A percentile compares a stretch with the other conserved stretches of the same genome.
phyloP scores from a whole-genome alignment of 2,888 invertebrate species.

The Drosophila neonasuta region DNA sequence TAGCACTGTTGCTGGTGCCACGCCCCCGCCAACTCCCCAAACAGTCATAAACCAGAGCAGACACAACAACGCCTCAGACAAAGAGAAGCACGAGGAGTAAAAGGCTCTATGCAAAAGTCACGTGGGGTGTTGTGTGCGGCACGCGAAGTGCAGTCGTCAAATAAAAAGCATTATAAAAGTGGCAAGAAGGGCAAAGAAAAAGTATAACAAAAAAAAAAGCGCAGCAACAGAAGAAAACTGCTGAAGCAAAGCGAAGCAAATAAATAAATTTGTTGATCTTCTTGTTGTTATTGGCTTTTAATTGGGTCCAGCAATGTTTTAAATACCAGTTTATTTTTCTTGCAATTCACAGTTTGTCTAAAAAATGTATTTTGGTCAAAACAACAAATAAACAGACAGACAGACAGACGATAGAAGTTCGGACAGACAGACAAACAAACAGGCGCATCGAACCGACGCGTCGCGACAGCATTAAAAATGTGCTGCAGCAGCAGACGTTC shows the following conservation, averaged over 20 bases:
- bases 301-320: slow-evolving; percentile 38
- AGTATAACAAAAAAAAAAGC: background rate
- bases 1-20: slow-evolving; percentile 28
- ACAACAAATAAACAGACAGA: slow-evolving; percentile 61
- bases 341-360: slow-evolving; percentile 44
- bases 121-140: slow-evolving; percentile 58
- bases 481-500: slow-evolving; percentile 49
- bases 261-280: slow-evolving; percentile 13
- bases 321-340: slow-evolving; percentile 58
- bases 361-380: slow-evolving; percentile 61
- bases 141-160: slow-evolving; percentile 44
- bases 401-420: too few species aligned
- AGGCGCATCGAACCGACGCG: slow-evolving; percentile 27
- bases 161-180: slow-evolving; percentile 3
- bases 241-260: slow-evolving; percentile 32
- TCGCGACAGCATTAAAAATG: slow-evolving; percentile 50
- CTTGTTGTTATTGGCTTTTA: slow-evolving; percentile 25
- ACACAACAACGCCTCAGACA: slow-evolving; percentile 31
- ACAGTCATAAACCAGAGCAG: slow-evolving; percentile 36
- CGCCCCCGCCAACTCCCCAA: slow-evolving; percentile 19
- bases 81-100: background rate
- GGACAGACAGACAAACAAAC: slow-evolving; percentile 11
- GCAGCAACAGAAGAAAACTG: slow-evolving; percentile 24
- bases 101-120: slow-evolving; percentile 31
- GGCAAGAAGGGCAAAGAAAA: background rate